Conservation (phyloP, 2,888 invertebrate genomes). For the Lepetodrilus schrolli region DNA sequence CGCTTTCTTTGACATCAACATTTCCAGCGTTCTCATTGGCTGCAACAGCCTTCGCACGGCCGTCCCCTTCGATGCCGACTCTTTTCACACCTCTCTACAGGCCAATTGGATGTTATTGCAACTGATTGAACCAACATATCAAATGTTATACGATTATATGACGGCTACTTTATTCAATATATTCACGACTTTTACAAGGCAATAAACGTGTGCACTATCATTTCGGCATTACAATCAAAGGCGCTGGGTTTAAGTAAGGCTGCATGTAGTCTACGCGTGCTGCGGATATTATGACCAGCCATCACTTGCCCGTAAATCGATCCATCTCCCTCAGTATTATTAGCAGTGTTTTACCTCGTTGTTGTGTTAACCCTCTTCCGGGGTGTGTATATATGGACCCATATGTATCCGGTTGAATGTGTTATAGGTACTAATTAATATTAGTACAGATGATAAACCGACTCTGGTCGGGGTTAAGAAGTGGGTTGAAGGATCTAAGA, state of each 20-base stretch:
- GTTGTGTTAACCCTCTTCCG: neutral
- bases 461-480: too few relatives aligned
- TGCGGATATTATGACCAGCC: neutral
- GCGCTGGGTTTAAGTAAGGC: neutral
- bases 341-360: neutral
- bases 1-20: conserved; percentile 2
- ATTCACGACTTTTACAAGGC: neutral
- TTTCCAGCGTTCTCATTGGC: neutral
- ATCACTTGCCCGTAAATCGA: conserved; percentile 15
- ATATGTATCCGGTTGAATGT: neutral
- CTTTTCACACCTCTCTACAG: neutral
- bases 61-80: neutral
- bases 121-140: neutral
- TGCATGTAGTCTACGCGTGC: neutral
- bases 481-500: too few relatives aligned
- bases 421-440: neutral
- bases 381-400: neutral
- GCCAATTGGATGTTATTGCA: neutral
- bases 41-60: neutral
- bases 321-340: neutral
- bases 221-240: neutral
- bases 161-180: neutral
- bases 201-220: neutral
- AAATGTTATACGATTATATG: conserved; percentile 6
- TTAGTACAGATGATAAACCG: too few relatives aligned